phyloP scores from a whole-genome alignment of 2,797 vertebrate species.

The Enteromius trimaculatus region DNA sequence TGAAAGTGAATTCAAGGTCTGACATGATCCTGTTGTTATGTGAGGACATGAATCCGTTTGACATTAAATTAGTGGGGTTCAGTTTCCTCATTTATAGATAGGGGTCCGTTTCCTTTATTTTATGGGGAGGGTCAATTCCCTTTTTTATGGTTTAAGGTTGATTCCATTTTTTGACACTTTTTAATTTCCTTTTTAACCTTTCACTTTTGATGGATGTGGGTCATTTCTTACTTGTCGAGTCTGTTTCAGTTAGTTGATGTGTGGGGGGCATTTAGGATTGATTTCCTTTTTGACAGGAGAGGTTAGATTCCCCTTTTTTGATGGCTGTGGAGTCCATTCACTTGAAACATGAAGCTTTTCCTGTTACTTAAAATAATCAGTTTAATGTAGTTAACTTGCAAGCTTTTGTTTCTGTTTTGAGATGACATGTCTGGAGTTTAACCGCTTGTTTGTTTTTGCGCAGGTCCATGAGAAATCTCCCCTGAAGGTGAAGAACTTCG shows the following conservation, averaged over 20 bases:
- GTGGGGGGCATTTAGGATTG: no score
- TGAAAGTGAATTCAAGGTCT: constrained; percentile 4
- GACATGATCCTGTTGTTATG: background rate
- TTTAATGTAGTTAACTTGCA: background rate
- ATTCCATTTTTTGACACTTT: no score
- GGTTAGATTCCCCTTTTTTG: background rate
- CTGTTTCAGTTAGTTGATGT: no score
- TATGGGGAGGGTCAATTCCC: no score
- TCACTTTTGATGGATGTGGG: no score
- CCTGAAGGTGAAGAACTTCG: constrained; percentile 95
- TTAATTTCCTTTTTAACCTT: no score
- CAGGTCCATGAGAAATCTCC: constrained; percentile 96
- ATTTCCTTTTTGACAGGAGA: no score
- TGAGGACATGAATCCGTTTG: background rate
- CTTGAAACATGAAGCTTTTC: no score
- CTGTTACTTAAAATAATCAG: background rate
- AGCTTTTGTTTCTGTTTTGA: background rate
- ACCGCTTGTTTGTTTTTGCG: background rate
- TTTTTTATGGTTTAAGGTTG: no score
- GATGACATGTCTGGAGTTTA: background rate
- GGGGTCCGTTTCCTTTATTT: no score
- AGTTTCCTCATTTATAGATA: background rate
- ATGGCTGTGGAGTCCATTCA: no score
- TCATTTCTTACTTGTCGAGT: no score
- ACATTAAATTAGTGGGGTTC: background rate